Evolutionary conservation across 2,797 vertebrate genomes (phyloP), one percentile per base, ranked within the genome.

Genomic region (Schizothorax lantsangensis): DNA sequence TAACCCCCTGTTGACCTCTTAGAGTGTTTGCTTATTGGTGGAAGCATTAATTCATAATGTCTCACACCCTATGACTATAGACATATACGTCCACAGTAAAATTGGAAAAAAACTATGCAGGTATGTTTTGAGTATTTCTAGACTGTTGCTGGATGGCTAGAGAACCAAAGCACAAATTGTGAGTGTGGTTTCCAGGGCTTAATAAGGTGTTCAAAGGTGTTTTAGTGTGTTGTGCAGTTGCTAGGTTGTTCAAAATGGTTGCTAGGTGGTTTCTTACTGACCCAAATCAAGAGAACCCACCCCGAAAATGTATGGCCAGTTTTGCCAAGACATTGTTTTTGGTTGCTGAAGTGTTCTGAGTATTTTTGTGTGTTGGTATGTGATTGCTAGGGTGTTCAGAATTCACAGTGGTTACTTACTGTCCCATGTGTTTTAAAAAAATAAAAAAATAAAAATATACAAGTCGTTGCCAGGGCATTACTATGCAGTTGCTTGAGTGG

Each of bases 1-100:
- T 21, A 72, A 69, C 47, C 85, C n/a, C 11, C 38, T 49, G 45
- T 69, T 88, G 40, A 23, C 59, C 36, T 59, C 26, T 21, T 38
- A 26, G n/a, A 83, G 75, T 47, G 54, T 81, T 75, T 74, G 14
- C 47, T 79, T 52, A 84, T 83, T 85, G 6, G 88, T 85, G 68
- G 73, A 33, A 5, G 38, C 17, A 52, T 69, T 74, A 1, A 68
- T 81, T 68, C 40, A 49, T 81, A 66, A 84, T 47, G 23, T 4
- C 19, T 47, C 5, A 33, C 12, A 52, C 64, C 14, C 6, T 26
- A 19, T 77, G 30, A 52, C 21, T 33, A 33, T 15, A 49, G 69
- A 43, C 38, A 72, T 33, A 52, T 45, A 8, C 36, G 40, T 26
- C n/a, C 17, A 74, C 11, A 47, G 30, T 73, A 75, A 36, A 77